These are phyloP conservation scores for Campylomormyrus tamandua DNA, from an alignment of 2,113 vertebrate genomes.

Conservation along the genomic window DNA sequence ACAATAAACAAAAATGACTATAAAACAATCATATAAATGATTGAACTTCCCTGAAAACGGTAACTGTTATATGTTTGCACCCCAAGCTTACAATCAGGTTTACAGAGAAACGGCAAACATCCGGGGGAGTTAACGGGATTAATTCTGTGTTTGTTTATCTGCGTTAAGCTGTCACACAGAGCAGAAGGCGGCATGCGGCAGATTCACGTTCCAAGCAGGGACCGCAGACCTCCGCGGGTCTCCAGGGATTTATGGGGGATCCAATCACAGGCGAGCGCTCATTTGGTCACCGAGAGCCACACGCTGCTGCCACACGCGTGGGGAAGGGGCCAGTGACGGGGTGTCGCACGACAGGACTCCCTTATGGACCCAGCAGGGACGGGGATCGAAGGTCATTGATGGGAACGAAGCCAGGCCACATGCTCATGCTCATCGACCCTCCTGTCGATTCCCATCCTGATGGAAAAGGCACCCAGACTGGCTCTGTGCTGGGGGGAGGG, in stretches of 20 bases:
- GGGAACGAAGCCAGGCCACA: background rate
- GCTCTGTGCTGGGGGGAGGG: background rate
- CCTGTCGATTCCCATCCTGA: background rate
- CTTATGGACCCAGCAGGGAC: background rate
- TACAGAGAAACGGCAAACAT: background rate
- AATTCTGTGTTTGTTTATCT: conserved; percentile 65
- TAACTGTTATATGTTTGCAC: background rate
- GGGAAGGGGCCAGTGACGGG: background rate
- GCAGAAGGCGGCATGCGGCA: conserved; percentile 41
- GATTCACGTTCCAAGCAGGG: conserved; percentile 55
- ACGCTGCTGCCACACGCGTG: background rate
- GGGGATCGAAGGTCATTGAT: background rate
- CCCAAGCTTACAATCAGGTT: background rate
- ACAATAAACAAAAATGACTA: background rate
- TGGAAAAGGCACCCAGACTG: background rate
- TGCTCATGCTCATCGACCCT: background rate
- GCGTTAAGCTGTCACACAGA: conserved; percentile 54
- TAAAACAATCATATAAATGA: background rate
- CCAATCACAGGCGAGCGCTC: background rate
- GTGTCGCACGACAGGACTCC: background rate
- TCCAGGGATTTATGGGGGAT: conserved; percentile 50
- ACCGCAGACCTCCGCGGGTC: conserved; percentile 53
- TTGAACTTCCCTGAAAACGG: background rate
- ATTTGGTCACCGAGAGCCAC: background rate
- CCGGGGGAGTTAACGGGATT: conserved; percentile 53